Evolutionary conservation across 2,888 invertebrate species (phyloP).

Genomic region (Melipona bicolor): DNA sequence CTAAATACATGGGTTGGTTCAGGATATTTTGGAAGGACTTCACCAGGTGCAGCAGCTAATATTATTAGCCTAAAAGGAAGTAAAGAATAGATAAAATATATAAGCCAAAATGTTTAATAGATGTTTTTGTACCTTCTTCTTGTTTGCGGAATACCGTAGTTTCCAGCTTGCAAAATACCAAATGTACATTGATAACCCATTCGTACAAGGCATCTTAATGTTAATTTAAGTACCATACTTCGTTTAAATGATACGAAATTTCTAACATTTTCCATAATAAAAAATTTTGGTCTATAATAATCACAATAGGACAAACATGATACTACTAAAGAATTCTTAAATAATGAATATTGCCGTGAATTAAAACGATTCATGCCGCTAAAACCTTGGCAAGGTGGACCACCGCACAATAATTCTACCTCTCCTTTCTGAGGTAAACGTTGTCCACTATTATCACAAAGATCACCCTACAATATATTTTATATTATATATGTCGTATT

Average conservation of each 20-base stretch:
- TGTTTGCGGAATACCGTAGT: slow-evolving; percentile 94
- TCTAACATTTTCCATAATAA: slow-evolving; percentile 93
- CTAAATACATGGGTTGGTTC: slow-evolving; percentile 93
- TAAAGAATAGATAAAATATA: neutral
- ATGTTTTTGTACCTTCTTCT: slow-evolving; percentile 86
- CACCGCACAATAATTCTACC: slow-evolving; percentile 93
- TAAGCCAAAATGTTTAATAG: neutral
- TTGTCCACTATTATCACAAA: slow-evolving; percentile 85
- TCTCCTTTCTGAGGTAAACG: slow-evolving; percentile 91
- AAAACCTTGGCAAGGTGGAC: slow-evolving; percentile 95
- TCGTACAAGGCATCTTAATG: slow-evolving; percentile 89
- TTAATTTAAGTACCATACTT: slow-evolving; percentile 92
- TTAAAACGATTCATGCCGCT: slow-evolving; percentile 96
- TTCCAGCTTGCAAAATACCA: slow-evolving; percentile 93
- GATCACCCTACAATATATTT: slow-evolving; percentile 83
- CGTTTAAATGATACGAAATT: slow-evolving; percentile 94
- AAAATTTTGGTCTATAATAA: slow-evolving; percentile 92
- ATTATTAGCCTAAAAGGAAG: slow-evolving; percentile 87
- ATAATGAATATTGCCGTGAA: slow-evolving; percentile 92
- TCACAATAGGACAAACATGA: slow-evolving; percentile 94
- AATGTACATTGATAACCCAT: slow-evolving; percentile 96
- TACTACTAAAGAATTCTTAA: slow-evolving; percentile 93
- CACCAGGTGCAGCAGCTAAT: slow-evolving; percentile 93
- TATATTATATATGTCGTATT: neutral
- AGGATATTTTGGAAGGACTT: slow-evolving; percentile 90